Conservation (phyloP, 2,888 invertebrate species). For the Pandemis heparana region DNA sequence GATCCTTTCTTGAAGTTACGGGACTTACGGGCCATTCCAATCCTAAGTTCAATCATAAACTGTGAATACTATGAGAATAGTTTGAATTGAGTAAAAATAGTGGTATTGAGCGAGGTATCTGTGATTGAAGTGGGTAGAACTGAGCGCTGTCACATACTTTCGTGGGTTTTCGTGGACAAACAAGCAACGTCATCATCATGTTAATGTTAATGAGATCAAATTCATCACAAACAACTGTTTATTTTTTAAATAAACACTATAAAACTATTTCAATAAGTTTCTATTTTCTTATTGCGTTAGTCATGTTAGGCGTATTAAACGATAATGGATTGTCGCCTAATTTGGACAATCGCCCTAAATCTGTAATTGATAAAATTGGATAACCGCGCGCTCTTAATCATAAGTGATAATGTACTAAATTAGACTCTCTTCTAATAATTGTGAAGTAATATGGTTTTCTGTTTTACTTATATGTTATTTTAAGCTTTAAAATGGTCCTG, state of each 20-base stretch:
- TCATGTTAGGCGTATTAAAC: too few relatives aligned
- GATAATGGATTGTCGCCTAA: too few relatives aligned
- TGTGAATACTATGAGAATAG: background rate
- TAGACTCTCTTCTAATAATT: too few relatives aligned
- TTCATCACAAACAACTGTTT: too few relatives aligned
- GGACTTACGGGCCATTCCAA: constrained; percentile 5
- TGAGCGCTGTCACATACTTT: background rate
- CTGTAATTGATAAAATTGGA: too few relatives aligned
- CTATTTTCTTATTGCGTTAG: too few relatives aligned
- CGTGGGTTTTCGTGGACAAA: background rate
- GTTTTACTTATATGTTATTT: too few relatives aligned
- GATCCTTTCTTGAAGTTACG: constrained; percentile 13
- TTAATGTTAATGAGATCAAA: background rate
- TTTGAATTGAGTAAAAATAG: constrained; percentile 1
- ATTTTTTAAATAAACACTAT: background rate
- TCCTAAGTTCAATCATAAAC: background rate
- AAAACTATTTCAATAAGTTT: background rate
- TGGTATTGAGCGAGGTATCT: constrained; percentile 43
- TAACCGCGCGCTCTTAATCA: too few relatives aligned
- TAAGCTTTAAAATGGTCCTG: background rate
- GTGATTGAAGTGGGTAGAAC: constrained; percentile 47
- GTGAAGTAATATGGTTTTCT: too few relatives aligned
- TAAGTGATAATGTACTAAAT: too few relatives aligned
- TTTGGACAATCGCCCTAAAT: too few relatives aligned
- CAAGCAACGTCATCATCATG: background rate